Evolutionary conservation across 2,797 vertebrate genomes (phyloP).

Genomic region (Danionella dracula): DNA sequence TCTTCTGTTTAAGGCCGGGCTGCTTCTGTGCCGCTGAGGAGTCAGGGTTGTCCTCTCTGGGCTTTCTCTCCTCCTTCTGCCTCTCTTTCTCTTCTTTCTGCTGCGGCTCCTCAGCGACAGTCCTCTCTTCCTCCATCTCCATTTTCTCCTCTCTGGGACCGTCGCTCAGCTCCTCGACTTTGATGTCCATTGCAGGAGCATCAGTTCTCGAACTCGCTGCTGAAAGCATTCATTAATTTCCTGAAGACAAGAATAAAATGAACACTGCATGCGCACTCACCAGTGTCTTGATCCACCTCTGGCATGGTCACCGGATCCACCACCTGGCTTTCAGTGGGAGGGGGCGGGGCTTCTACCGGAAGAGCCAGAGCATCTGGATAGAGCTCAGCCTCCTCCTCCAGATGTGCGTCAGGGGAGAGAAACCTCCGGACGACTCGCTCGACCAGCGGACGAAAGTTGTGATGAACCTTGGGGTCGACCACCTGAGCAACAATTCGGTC

Average conservation of each 20-base stretch:
- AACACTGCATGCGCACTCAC: not conserved
- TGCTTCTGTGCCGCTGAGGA: conserved; percentile 61
- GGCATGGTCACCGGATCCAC: conserved; percentile 56
- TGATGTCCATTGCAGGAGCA: conserved; percentile 67
- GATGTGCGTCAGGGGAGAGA: conserved; percentile 83
- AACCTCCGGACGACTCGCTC: conserved; percentile 92
- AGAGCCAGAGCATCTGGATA: conserved; percentile 41
- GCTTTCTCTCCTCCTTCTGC: conserved; percentile 66
- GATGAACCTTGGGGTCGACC: conserved; percentile 97
- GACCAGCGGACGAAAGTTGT: conserved; percentile 94
- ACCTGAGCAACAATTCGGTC: conserved; percentile 98
- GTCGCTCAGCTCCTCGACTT: conserved; percentile 60
- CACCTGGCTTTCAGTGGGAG: conserved; percentile 71
- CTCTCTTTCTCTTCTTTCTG: conserved; percentile 70
- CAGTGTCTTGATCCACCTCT: conserved; percentile 60
- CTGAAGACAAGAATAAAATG: too few species aligned
- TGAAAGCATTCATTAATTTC: too few species aligned
- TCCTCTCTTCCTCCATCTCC: conserved; percentile 39
- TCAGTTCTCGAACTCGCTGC: not conserved
- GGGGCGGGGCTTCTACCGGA: conserved; percentile 43
- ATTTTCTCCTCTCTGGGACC: conserved; percentile 64
- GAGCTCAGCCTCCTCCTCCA: conserved; percentile 62
- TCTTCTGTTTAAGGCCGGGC: conserved; percentile 69
- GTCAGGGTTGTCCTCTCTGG: conserved; percentile 73
- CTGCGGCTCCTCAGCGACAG: conserved; percentile 4